phyloP scores from a whole-genome alignment of 92 coral and sea anemone genomes.

The Zoanthus solanderi region DNA sequence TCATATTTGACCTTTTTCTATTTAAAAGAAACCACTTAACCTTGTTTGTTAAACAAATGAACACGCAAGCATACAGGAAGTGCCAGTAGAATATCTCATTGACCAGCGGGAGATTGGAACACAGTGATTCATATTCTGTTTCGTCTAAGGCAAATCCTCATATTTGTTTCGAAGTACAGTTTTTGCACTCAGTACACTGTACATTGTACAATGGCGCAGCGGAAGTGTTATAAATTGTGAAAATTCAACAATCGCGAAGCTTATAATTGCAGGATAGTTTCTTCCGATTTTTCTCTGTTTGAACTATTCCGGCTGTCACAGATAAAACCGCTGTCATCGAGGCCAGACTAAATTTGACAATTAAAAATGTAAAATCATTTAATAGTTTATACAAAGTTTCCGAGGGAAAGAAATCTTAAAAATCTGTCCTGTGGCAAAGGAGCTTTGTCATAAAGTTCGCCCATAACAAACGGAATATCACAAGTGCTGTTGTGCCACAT shows the following conservation, averaged over 20 bases:
- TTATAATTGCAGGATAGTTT: background rate
- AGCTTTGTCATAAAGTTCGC: background rate
- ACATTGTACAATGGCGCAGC: background rate
- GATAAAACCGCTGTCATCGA: background rate
- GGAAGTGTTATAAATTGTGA: background rate
- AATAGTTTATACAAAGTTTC: background rate
- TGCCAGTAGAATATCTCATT: background rate
- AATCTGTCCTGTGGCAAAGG: background rate
- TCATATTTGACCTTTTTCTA: background rate
- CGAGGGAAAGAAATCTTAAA: background rate
- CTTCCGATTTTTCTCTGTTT: background rate
- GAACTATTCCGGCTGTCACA: background rate
- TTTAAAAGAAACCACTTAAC: slow-evolving; percentile 1
- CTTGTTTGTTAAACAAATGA: background rate
- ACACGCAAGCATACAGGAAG: slow-evolving; percentile 14
- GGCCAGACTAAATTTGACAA: no score
- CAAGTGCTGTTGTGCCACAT: background rate
- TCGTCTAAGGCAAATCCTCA: background rate
- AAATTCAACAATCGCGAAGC: no score
- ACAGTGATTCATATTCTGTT: background rate
- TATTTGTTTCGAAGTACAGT: background rate
- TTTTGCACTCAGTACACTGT: background rate
- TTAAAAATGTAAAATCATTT: background rate
- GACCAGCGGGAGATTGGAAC: slow-evolving; percentile 32
- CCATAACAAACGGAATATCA: background rate